Base-by-base conservation (phyloP, 2,113 vertebrate species). In the Eolophus roseicapilla region DNA sequence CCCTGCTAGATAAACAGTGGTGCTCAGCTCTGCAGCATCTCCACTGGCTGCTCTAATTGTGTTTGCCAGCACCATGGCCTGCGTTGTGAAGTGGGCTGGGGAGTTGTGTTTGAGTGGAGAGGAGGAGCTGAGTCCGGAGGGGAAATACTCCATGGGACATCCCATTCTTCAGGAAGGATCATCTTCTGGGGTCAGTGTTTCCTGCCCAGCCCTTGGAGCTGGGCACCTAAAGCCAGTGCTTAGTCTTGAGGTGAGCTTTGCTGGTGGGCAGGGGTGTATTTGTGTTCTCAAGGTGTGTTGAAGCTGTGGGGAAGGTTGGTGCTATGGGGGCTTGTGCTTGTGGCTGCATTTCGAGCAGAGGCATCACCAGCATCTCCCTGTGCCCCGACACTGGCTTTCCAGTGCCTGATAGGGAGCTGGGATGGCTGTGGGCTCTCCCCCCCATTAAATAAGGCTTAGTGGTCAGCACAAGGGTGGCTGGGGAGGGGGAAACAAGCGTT, bases 11-110 rank as follows among this genome's bases (percentile, higher is more conserved):
- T 96, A 93, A 93, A 93, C 82, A 96, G 73, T 60, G 81, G 0
- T 12, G 68, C 86, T 88, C 55, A 41, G 64, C 73, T 81, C 69
- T 60, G 90, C 70, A 92, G 90, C 85, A 21, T 90, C 88, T 90
- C 75, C 62, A 3, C 90, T 88, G 92, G 37, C 82, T 69, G 91
- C 82, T 90, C 41, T 55, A 37, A 60, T 35, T 70, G 88, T 47
- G 69, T 84, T 71, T 88, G 92, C 95, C 86, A 68, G 53, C 50
- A 75, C 69, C 69, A 3, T 8, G 69, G 88, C 52, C 76, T 46
- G 57, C 1, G 2, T 82, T 52, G 8, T 2, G 71, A n/a, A 60
- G 81, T 17, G 71, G 37, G 15, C 0, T 62, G 79, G 43, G 46
- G 76, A 67, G 71, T 21, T 57, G 76, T 2, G 2, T 37, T 53